Evolutionary conservation across 2,113 vertebrate species (phyloP), one percentile per base, ranked within the genome.

Genomic region (Nibea coibor): DNA sequence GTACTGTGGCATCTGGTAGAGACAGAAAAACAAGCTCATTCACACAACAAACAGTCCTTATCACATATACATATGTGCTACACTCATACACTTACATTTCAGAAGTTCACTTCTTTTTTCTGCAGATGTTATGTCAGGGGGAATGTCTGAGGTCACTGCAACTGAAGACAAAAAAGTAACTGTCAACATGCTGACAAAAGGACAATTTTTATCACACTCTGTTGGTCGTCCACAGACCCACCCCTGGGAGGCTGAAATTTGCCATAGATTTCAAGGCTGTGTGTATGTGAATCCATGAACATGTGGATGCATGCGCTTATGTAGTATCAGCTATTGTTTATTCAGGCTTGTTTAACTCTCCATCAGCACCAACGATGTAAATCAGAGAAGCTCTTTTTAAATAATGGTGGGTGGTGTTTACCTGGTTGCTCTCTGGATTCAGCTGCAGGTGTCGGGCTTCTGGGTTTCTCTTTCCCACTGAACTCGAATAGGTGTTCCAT

Each of bases 61-160:
- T 1, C 5, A 1, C 0, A 45, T 1, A 15, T 42, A 4, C 1
- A 0, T 48, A 20, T 14, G 54, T 5, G 17, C 8, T 9, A 10
- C n/a, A 28, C 15, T 4, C 50, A 14, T 9, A 61, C 47, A 87
- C 97, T 97, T 93, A 99, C 98, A 96, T 14, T 95, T 90, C 76
- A 97, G 66, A 28, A 98, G 96, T 7, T 97, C 95, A 1, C 26
- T 31, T 88, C 97, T 95, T 53, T 91, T 87, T 14, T 81, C 88
- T 20, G 42, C 54, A 31, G 81, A 62, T 11, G 62, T 67, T 26
- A 92, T 56, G 35, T 76, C 72, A 9, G 8, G 35, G 19, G 83
- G 54, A 47, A 81, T 19, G 15, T 58, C 61, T 2, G 28, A 0
- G 10, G 14, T 20, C 53, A 67, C 91, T 92, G 26, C 19, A 80